phyloP scores from a whole-genome alignment of 37 sponge, comb jelly and placozoan species.

The Spongilla lacustris region DNA sequence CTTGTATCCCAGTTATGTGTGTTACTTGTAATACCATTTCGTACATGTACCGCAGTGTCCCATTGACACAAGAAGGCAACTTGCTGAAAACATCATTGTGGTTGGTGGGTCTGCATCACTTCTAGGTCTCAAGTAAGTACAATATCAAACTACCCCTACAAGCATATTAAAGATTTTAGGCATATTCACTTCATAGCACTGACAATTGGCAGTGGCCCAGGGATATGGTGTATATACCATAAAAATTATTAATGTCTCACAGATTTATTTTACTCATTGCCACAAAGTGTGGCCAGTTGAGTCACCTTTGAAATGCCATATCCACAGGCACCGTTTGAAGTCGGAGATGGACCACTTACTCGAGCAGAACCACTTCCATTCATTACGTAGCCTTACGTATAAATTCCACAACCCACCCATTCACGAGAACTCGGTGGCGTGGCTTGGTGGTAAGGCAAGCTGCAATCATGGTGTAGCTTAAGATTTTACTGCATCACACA shows the following conservation, averaged over 20 bases:
- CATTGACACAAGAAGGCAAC: slow-evolving; percentile 67
- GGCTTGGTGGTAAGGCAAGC: slow-evolving; percentile 78
- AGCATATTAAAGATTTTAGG: background rate
- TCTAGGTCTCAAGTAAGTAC: slow-evolving; percentile 80
- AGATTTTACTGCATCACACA: slow-evolving; percentile 3
- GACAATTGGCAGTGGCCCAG: too few species aligned
- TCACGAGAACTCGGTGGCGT: slow-evolving; percentile 63
- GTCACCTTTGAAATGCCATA: too few species aligned
- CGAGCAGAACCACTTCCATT: slow-evolving; percentile 11
- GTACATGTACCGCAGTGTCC: slow-evolving; percentile 79
- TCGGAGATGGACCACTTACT: slow-evolving; percentile 53
- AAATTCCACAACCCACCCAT: slow-evolving; percentile 75
- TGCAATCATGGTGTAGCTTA: background rate
- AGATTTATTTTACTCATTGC: background rate
- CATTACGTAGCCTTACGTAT: slow-evolving; percentile 44
- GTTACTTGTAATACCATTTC: too few species aligned
- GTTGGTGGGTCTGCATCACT: slow-evolving; percentile 80
- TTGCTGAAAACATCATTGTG: slow-evolving; percentile 82
- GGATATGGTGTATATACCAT: too few species aligned
- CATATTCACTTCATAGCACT: too few species aligned
- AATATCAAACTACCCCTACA: background rate
- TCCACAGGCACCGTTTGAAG: slow-evolving; percentile 71
- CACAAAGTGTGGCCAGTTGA: too few species aligned
- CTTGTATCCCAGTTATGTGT: too few species aligned
- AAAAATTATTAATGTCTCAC: too few species aligned